Evolutionary conservation across 2,113 vertebrate genomes (phyloP).

Genomic region (Myocastor coypus): DNA sequence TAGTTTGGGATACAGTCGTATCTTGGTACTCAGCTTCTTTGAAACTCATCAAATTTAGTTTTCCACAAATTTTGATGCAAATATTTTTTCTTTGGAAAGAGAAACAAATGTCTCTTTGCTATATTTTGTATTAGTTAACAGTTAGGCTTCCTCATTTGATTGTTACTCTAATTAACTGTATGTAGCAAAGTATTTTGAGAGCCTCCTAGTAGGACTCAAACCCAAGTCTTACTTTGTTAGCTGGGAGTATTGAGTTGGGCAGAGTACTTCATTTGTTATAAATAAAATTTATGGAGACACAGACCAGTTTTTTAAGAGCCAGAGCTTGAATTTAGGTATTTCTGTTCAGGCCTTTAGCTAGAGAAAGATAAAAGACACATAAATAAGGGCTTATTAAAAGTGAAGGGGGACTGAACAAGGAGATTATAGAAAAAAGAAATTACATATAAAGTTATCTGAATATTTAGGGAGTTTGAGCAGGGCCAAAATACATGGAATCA

Average conservation of each 20-base stretch:
- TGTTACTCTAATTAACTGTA: not conserved
- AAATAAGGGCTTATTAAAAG: conserved; percentile 8
- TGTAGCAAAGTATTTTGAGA: conserved; percentile 34
- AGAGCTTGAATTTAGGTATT: conserved; percentile 11
- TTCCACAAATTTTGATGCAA: not conserved
- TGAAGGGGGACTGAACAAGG: not conserved
- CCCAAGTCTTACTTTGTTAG: not conserved
- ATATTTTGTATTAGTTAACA: conserved; percentile 2
- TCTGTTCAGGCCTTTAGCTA: not conserved
- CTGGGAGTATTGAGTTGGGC: not conserved
- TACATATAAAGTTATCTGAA: not conserved
- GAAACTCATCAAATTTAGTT: not conserved
- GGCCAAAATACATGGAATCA: not conserved
- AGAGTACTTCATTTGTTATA: conserved; percentile 13
- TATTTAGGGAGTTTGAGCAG: not conserved
- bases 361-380: not conserved
- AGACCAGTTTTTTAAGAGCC: conserved; percentile 3
- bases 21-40: not conserved
- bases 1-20: not conserved
- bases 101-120: conserved; percentile 3
- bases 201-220: not conserved
- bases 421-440: conserved; percentile 7
- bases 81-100: not conserved
- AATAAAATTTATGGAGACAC: not conserved
- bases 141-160: conserved; percentile 8